Evolutionary conservation across 2,797 vertebrate genomes (phyloP), one percentile per base, ranked within the genome.

Genomic region (Todus mexicanus): DNA sequence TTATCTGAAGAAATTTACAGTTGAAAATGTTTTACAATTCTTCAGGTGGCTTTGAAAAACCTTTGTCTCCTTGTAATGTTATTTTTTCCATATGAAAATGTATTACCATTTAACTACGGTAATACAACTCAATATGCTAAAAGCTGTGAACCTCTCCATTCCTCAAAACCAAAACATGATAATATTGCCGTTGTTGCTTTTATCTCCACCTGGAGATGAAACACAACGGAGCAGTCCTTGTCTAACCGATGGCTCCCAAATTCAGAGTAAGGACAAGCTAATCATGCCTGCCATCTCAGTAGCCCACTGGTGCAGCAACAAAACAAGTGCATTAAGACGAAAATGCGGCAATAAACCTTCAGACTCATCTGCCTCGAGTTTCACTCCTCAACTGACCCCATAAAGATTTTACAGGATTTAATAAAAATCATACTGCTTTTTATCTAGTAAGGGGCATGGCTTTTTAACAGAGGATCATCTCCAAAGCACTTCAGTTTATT

Each of bases 391-490:
- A 20, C 9, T 63, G 42, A 84, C 37, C 64, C 47, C 22, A 51
- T 54, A 71, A 84, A 92, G n/a, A 42, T 50, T 93, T 94, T 87
- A 93, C 17, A 70, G 43, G 26, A 59, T 80, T 89, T 83, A 79
- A 89, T 89, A 79, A 75, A 88, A 69, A 48, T 78, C 84, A 75
- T 33, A 70, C 27, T n/a, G 42, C 50, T 85, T 90, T 76, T 90
- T 84, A 90, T 40, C 33, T 59, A 83, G 23, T 40, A 73, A 91
- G 14, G 10, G 16, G 38, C 35, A 82, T 1, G 11, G 87, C n/a
- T 65, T 69, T 83, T 87, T 77, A 93, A 74, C 13, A 94, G 47
- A 60, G 65, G 65, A 90, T 84, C 26, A 50, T 71, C 45, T 71
- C 38, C 78, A 87, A 2, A 16, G 57, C 35, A 65, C 20, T 65